Conservation (phyloP, 2,888 invertebrate species). For the Acanthosoma haemorrhoidale region DNA sequence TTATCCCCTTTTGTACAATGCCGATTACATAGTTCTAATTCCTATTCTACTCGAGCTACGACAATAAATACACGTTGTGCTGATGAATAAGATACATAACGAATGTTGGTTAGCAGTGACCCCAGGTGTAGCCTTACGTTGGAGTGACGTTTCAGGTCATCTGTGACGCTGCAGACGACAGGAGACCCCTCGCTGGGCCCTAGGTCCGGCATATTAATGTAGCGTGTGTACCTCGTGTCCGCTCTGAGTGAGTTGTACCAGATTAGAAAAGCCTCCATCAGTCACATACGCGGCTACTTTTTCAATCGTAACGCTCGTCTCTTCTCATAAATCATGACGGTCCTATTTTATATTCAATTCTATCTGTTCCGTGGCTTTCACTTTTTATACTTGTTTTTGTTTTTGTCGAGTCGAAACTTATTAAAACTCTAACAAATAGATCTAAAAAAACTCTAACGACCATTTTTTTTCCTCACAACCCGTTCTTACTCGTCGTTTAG, state of each 20-base stretch:
- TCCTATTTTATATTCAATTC: conserved; percentile 6
- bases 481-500: too few relatives aligned
- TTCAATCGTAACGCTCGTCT: conserved; percentile 15
- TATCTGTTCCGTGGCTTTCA: too few relatives aligned
- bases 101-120: too few relatives aligned
- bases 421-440: too few relatives aligned
- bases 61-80: too few relatives aligned
- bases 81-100: not conserved
- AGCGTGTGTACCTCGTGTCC: not conserved
- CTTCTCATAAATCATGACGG: conserved; percentile 17
- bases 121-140: not conserved
- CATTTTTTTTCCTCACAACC: too few relatives aligned
- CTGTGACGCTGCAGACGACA: not conserved
- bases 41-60: too few relatives aligned
- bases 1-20: too few relatives aligned
- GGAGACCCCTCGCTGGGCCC: conserved; percentile 3
- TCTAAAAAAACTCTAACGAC: too few relatives aligned
- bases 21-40: too few relatives aligned
- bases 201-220: not conserved
- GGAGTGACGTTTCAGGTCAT: not conserved
- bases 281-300: not conserved
- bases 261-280: conserved; percentile 7
- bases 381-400: too few relatives aligned
- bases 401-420: too few relatives aligned
- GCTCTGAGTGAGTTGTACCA: not conserved